phyloP scores from a whole-genome alignment of 2,113 vertebrate species.

The Mustela nigripes region DNA sequence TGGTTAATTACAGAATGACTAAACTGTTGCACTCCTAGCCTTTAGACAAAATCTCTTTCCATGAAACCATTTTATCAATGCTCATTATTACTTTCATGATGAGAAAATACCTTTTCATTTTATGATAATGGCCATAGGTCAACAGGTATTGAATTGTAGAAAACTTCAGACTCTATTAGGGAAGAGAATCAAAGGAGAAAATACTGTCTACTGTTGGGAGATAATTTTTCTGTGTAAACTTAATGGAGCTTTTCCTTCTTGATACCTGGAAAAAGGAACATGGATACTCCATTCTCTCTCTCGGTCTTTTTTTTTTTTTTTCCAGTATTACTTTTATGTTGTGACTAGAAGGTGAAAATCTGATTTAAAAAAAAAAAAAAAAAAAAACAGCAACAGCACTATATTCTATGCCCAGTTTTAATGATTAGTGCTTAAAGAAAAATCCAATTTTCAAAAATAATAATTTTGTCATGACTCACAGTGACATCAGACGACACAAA shows the following conservation, averaged over 20 bases:
- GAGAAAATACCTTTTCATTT: neutral
- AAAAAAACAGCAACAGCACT: neutral
- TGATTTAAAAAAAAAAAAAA: neutral
- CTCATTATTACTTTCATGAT: neutral
- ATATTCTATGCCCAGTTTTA: neutral
- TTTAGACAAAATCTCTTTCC: conserved; percentile 34
- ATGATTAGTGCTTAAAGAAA: neutral
- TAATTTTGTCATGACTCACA: conserved; percentile 11
- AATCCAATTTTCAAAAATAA: neutral
- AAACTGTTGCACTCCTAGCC: neutral
- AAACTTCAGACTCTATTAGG: conserved; percentile 7
- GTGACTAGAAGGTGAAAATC: neutral
- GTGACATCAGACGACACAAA: neutral
- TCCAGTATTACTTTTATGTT: neutral
- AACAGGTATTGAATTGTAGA: neutral
- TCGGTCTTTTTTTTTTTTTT: neutral
- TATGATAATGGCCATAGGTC: neutral
- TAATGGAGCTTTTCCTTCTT: neutral
- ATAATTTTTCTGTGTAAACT: neutral
- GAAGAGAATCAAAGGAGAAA: neutral
- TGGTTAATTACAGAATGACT: conserved; percentile 1
- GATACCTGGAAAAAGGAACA: neutral
- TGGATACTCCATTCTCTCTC: neutral
- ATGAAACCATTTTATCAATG: neutral
- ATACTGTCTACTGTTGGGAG: neutral